Conservation (phyloP, 2,888 invertebrate species). For the Meliscaeva auricollis region DNA sequence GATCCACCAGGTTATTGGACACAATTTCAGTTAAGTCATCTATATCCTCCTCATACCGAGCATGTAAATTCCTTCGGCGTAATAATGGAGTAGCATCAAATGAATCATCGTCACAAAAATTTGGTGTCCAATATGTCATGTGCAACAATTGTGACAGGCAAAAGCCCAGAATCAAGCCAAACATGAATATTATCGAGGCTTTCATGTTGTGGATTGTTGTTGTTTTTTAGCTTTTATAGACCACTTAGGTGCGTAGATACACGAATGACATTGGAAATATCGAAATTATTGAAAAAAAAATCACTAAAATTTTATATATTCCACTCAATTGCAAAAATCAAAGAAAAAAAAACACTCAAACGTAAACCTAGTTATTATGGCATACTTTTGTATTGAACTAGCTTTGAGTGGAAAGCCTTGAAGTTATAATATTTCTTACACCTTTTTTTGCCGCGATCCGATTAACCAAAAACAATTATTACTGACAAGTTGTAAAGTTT, state of each 20-base stretch:
- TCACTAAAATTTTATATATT: background rate
- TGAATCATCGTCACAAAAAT: conserved; percentile 52
- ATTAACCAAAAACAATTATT: conserved; percentile 30
- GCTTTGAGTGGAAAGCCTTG: conserved; percentile 4
- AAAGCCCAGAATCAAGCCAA: conserved; percentile 80
- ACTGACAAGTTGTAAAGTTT: conserved; percentile 48
- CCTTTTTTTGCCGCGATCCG: conserved; percentile 16
- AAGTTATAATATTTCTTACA: background rate
- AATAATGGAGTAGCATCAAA: conserved; percentile 51
- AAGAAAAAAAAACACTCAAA: conserved; percentile 12
- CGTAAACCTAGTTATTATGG: conserved; percentile 12
- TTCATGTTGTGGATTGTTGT: conserved; percentile 41
- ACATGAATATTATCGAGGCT: conserved; percentile 77
- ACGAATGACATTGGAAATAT: conserved; percentile 67
- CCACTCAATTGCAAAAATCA: conserved; percentile 6
- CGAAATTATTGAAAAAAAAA: background rate
- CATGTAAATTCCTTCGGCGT: conserved; percentile 62
- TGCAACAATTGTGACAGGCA: conserved; percentile 79
- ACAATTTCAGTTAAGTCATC: conserved; percentile 53
- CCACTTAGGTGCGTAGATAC: background rate
- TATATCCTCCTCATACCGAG: conserved; percentile 66
- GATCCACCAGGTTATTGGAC: conserved; percentile 27
- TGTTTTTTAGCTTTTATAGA: background rate
- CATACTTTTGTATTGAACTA: conserved; percentile 14
- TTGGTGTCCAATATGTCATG: conserved; percentile 67